Conservation (phyloP, 2,888 invertebrate species). For the Anthophora plumipes region DNA sequence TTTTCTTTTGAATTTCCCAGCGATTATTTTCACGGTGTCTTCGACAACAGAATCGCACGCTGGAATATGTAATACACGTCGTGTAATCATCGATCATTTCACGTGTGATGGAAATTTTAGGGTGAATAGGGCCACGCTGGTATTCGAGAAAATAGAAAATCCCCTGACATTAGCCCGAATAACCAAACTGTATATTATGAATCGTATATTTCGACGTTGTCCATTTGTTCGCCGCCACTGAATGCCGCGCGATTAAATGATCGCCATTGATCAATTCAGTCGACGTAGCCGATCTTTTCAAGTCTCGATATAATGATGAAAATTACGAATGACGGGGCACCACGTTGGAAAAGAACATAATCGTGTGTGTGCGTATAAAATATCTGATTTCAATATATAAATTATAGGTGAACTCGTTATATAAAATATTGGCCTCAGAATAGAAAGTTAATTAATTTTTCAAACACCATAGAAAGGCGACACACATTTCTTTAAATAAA, state of each 20-base stretch:
- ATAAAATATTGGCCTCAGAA: too few relatives aligned
- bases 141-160: neutral
- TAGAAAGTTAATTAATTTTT: too few relatives aligned
- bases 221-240: neutral
- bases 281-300: neutral
- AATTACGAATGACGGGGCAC: neutral
- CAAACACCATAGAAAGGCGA: too few relatives aligned
- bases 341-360: too few relatives aligned
- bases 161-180: neutral
- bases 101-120: constrained; percentile 11
- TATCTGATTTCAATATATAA: too few relatives aligned
- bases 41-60: too few relatives aligned
- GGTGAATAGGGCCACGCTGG: neutral
- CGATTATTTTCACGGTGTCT: too few relatives aligned
- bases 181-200: neutral
- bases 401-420: too few relatives aligned
- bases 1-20: too few relatives aligned
- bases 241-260: constrained; percentile 4
- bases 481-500: too few relatives aligned
- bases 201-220: neutral
- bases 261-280: neutral
- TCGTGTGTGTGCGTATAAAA: too few relatives aligned
- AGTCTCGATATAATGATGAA: neutral
- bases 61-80: too few relatives aligned
- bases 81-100: neutral